Evolutionary conservation across 37 sponge, comb jelly and placozoan species (phyloP).

Genomic region (Spongia lamella): DNA sequence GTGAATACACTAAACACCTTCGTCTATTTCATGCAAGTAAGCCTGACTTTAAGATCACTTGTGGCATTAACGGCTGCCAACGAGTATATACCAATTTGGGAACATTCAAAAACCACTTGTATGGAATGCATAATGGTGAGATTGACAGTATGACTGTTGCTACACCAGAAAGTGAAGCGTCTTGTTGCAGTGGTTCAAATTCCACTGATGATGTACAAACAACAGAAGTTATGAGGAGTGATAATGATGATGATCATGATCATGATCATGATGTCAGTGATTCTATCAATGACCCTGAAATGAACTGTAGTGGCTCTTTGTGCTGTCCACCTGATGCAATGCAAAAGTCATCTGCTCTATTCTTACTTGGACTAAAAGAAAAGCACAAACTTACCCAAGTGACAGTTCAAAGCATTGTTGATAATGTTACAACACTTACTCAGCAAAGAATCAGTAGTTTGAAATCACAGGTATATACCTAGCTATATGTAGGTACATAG

Average conservation of each 20-base stretch:
- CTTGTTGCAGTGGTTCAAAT: no score
- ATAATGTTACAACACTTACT: no score
- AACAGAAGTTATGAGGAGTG: background rate
- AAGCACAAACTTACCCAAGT: no score
- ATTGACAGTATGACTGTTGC: no score
- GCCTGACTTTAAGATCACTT: conserved; percentile 7
- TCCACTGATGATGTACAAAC: no score
- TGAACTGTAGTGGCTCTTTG: background rate
- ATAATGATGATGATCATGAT: background rate
- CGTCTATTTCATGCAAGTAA: conserved; percentile 17
- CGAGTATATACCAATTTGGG: conserved; percentile 6
- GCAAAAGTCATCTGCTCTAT: conserved; percentile 3
- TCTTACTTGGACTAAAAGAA: conserved; percentile 22
- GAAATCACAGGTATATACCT: no score
- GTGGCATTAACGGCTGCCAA: conserved; percentile 38
- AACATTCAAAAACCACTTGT: conserved; percentile 33
- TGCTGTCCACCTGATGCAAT: background rate
- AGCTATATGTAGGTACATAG: no score
- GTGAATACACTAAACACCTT: conserved; percentile 12
- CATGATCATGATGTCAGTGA: background rate
- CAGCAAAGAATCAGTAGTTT: no score
- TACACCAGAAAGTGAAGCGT: no score
- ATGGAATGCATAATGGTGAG: conserved; percentile 2
- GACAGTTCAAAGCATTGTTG: no score
- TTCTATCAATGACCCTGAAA: background rate